These are phyloP conservation scores for Paracanthobrama guichenoti DNA, from an alignment of 2,113 vertebrate species.

Conservation along the genomic window DNA sequence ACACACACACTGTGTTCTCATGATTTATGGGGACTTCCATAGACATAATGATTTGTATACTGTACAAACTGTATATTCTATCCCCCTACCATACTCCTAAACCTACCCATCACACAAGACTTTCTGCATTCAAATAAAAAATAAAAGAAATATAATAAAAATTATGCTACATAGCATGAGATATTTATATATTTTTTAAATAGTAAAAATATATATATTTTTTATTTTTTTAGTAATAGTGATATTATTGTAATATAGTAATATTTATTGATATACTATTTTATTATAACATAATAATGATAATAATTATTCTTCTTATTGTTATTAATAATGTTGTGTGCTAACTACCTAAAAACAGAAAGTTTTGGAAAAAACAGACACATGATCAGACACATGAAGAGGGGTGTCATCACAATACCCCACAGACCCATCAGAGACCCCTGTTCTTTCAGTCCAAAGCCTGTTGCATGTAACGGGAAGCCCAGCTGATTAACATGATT, in stretches of 20 bases:
- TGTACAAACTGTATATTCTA: too few relatives aligned
- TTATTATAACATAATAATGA: not conserved
- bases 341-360: not conserved
- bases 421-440: not conserved
- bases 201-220: not conserved
- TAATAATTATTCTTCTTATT: not conserved
- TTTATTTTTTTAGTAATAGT: too few relatives aligned
- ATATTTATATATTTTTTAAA: not conserved
- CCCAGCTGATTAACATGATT: constrained; percentile 55
- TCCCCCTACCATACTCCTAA: too few relatives aligned
- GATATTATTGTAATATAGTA: too few relatives aligned
- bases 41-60: too few relatives aligned
- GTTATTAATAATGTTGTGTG: not conserved
- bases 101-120: too few relatives aligned
- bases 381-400: not conserved
- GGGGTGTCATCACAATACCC: not conserved
- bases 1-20: too few relatives aligned
- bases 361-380: not conserved
- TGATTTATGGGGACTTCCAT: too few relatives aligned
- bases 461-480: constrained; percentile 45
- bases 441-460: not conserved
- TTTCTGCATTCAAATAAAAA: not conserved
- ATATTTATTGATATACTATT: not conserved
- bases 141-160: not conserved
- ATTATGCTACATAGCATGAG: not conserved